Base-by-base conservation (phyloP, 2,888 invertebrate species). In the Tetranychus truncatus region DNA sequence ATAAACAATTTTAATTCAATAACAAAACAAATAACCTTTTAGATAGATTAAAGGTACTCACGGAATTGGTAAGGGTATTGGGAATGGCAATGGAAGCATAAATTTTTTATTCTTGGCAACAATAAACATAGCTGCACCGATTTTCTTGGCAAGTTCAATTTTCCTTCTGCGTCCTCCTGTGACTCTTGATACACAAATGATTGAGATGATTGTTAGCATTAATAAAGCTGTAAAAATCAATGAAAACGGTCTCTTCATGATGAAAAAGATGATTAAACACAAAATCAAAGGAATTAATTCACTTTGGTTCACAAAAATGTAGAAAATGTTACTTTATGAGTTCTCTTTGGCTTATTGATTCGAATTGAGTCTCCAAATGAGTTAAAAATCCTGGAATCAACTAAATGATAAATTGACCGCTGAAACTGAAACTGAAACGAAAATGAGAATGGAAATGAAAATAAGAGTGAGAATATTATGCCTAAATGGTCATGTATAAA, bases 141-240 rank as follows among this genome's bases (percentile, higher is more conserved):
- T 69, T 69, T 69, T 69, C 69, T 69, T 69, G n/a, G 69, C 69
- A 18, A 69, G n/a, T 24, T 69, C 69, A 69, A 69, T 69, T 11
- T 21, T 69, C 8, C 69, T 20, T 69, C 69, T n/a, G 20, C 4
- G 11, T 69, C 69, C 69, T 15, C 5, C 55, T 15, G 5, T 55
- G 6, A 55, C 15, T 55, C 11, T 55, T 55, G 55, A 15, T 55
- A 55, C 55, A 55, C 15, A 15, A 15, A 55, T 55, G 55, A 55
- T 55, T 55, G 15, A 2, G 1, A 7, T 55, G 2, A 55, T 55
- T 9, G 15, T 55, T 55, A 55, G 6, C 55, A 55, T 15, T 15
- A 55, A 5, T 8, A 55, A 55, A 9, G 55, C 9, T 55, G 11
- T 6, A 55, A 55, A 55, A 15, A 15, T 55, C 9, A 55, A 2